Percentiles rank a stretch among this genome's conserved stretches.
These are phyloP conservation scores for Nycteola revayana DNA, from an alignment of 2,888 invertebrate species.

Conservation along the genomic window DNA sequence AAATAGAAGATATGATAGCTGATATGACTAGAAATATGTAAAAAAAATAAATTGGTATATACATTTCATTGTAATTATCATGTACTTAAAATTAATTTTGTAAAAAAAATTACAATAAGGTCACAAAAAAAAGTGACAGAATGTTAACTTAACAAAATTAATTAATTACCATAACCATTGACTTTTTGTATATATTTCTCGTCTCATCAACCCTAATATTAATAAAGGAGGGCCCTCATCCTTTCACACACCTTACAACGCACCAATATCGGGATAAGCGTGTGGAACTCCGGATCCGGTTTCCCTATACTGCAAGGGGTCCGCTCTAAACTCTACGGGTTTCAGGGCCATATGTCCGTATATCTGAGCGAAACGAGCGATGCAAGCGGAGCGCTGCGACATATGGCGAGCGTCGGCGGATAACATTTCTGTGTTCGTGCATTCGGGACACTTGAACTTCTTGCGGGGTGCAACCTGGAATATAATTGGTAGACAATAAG, in stretches of 20 bases:
- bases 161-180: no score
- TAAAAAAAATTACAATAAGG: no score
- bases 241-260: constrained; percentile 83
- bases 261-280: constrained; percentile 92
- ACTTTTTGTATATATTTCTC: no score
- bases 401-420: constrained; percentile 96
- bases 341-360: constrained; percentile 94
- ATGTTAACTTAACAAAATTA: no score
- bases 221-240: constrained; percentile 10
- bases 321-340: constrained; percentile 95
- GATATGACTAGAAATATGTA: no score
- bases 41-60: no score
- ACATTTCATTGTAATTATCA: no score
- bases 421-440: constrained; percentile 95
- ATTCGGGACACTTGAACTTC: constrained; percentile 98
- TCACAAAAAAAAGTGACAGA: no score
- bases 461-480: constrained; percentile 95
- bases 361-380: constrained; percentile 88
- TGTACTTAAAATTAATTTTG: no score
- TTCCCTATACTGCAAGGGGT: constrained; percentile 96
- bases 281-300: constrained; percentile 92
- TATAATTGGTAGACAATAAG: constrained; percentile 10
- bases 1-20: no score
- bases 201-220: no score
- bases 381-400: constrained; percentile 95